Percentiles rank a stretch among this genome's conserved stretches.
Evolutionary conservation across 2,113 vertebrate species (phyloP).

Genomic region (Monopterus albus): DNA sequence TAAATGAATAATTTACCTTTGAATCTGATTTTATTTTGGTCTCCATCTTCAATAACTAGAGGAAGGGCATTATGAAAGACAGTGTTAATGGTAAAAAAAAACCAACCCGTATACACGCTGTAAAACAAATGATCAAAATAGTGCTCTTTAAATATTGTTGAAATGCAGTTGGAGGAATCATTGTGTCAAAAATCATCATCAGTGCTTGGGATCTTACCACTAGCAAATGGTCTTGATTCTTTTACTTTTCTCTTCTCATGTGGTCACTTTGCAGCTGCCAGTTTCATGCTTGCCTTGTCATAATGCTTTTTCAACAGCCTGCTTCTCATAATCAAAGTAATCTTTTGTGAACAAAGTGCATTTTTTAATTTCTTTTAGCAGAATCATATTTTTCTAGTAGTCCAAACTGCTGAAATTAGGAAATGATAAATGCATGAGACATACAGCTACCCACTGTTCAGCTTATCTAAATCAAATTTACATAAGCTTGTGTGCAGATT

Average conservation of each 20-base stretch:
- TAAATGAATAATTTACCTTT: slow-evolving; percentile 15
- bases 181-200: not conserved
- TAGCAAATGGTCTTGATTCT: slow-evolving; percentile 28
- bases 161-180: slow-evolving; percentile 9
- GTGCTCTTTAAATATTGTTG: not conserved
- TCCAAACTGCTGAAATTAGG: not conserved
- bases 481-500: not conserved
- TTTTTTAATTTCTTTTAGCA: slow-evolving; percentile 18
- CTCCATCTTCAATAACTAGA: slow-evolving; percentile 26
- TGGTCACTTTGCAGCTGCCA: slow-evolving; percentile 53
- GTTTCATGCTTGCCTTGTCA: slow-evolving; percentile 57
- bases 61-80: slow-evolving; percentile 44
- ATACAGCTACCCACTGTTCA: not conserved
- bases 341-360: slow-evolving; percentile 74
- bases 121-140: slow-evolving; percentile 2
- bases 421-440: not conserved
- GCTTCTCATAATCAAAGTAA: slow-evolving; percentile 66
- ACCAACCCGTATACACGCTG: not conserved
- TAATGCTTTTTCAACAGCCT: slow-evolving; percentile 48
- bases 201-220: slow-evolving; percentile 33
- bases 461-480: no score
- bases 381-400: slow-evolving; percentile 33
- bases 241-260: slow-evolving; percentile 44
- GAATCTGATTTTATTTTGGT: slow-evolving; percentile 21
- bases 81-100: slow-evolving; percentile 11